Evolutionary conservation across 2,888 invertebrate genomes (phyloP), one percentile per base, ranked within the genome.

Genomic region (Crocallis elinguaria): DNA sequence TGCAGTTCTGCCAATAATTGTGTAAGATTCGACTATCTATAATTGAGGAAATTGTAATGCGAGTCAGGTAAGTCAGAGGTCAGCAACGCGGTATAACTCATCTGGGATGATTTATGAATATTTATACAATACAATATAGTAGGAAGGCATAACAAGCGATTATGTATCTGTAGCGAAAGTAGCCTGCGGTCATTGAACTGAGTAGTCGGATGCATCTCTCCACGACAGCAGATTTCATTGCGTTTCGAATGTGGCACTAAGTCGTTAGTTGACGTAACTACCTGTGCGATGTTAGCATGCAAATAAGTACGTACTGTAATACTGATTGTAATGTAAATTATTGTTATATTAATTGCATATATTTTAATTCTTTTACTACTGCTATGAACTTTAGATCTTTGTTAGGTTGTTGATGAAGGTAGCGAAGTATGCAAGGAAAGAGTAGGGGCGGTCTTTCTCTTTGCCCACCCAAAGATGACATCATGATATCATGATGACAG

Each of bases 161-260:
- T 73, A 73, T 71, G 66, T 69, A 71, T 74, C 58, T 77, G 67
- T 69, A 77, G 88, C 80, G 89, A 90, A 89, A 90, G 89, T 84
- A 71, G 71, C 67, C 64, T 57, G 55, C 65, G 71, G 84, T 81
- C 83, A 62, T 57, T 78, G 85, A 85, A 75, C 86, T 63, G 70
- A 66, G 73, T 68, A 71, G 35, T 30, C 67, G 73, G 77, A 71
- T 82, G 80, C 82, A 82, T 82, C 82, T 81, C 67, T 63, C 66
- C 61, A 61, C 66, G 69, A 66, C 67, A 73, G 67, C 77, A 71
- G 71, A 67, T 69, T 64, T 67, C 65, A 69, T 73, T 68, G 69
- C 66, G 71, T 78, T 79, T 79, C 79, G 66, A 79, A 79, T 75
- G 59, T 77, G 66, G 64, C 71, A 75, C 68, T 69, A 57, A 63